Conservation (phyloP, 2,888 invertebrate species). For the Thymelicus lineola region DNA sequence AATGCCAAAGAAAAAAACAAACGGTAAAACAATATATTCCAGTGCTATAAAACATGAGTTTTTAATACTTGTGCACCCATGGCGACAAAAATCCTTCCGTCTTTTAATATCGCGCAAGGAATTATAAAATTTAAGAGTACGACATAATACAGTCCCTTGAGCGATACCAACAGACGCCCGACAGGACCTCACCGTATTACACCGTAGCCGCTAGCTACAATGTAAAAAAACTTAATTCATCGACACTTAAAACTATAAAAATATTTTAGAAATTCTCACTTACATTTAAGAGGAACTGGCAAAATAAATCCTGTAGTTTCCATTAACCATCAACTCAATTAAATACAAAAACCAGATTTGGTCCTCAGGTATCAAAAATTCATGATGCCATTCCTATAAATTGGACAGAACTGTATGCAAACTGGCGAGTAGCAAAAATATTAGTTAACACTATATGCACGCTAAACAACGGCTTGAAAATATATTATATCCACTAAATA, state of each 20-base stretch:
- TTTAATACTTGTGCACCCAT: slow-evolving; percentile 66
- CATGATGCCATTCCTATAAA: slow-evolving; percentile 81
- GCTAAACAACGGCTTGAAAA: slow-evolving; percentile 77
- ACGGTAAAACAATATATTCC: slow-evolving; percentile 52
- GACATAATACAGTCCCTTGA: slow-evolving; percentile 23
- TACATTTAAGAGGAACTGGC: slow-evolving; percentile 85
- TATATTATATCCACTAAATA: slow-evolving; percentile 80
- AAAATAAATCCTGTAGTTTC: slow-evolving; percentile 81
- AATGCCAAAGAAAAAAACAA: slow-evolving; percentile 50
- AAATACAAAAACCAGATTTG: slow-evolving; percentile 71
- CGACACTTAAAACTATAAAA: slow-evolving; percentile 83
- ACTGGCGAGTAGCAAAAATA: slow-evolving; percentile 81
- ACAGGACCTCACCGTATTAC: slow-evolving; percentile 52
- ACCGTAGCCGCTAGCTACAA: slow-evolving; percentile 58
- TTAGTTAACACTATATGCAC: slow-evolving; percentile 77
- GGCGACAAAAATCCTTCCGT: slow-evolving; percentile 24
- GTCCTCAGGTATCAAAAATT: slow-evolving; percentile 75
- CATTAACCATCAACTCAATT: slow-evolving; percentile 57
- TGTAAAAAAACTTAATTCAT: slow-evolving; percentile 76
- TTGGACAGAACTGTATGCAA: slow-evolving; percentile 75
- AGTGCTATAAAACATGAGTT: slow-evolving; percentile 51
- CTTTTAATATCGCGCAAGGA: slow-evolving; percentile 33
- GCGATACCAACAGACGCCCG: slow-evolving; percentile 32
- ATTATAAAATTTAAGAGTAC: slow-evolving; percentile 29
- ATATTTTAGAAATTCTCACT: slow-evolving; percentile 84